phyloP scores from a whole-genome alignment of 2,888 invertebrate species.

The Torymus auratus region DNA sequence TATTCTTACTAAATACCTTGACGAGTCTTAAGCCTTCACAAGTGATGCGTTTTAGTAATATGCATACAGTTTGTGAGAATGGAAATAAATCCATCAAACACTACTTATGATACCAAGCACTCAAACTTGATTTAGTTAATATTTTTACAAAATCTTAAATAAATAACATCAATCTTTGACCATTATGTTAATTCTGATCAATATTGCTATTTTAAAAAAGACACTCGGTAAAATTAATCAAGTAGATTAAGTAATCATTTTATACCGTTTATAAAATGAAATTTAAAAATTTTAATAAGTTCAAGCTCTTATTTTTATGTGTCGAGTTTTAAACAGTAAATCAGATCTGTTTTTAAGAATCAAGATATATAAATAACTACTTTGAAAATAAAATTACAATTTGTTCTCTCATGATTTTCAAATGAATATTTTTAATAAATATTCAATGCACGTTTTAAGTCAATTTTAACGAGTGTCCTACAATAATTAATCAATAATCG shows the following conservation, averaged over 20 bases:
- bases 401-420: background rate
- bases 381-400: too few relatives aligned
- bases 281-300: too few relatives aligned
- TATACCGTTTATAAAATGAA: too few relatives aligned
- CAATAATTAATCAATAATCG: conserved; percentile 6
- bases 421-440: background rate
- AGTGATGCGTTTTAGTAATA: conserved; percentile 5
- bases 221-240: conserved; percentile 27
- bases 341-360: too few relatives aligned
- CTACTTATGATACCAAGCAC: conserved; percentile 7
- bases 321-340: too few relatives aligned
- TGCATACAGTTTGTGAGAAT: conserved; percentile 22
- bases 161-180: conserved; percentile 20
- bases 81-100: conserved; percentile 22
- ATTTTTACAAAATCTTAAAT: conserved; percentile 20
- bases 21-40: conserved; percentile 8
- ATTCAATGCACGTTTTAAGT: too few relatives aligned
- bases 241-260: too few relatives aligned
- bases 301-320: too few relatives aligned
- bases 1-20: conserved; percentile 10
- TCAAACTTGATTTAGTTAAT: conserved; percentile 10
- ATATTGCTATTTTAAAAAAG: conserved; percentile 38
- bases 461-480: conserved; percentile 34
- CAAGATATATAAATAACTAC: too few relatives aligned
- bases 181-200: conserved; percentile 1